Evolutionary conservation across 2,113 vertebrate genomes (phyloP), one percentile per base, ranked within the genome.

Genomic region (Maccullochella peelii): DNA sequence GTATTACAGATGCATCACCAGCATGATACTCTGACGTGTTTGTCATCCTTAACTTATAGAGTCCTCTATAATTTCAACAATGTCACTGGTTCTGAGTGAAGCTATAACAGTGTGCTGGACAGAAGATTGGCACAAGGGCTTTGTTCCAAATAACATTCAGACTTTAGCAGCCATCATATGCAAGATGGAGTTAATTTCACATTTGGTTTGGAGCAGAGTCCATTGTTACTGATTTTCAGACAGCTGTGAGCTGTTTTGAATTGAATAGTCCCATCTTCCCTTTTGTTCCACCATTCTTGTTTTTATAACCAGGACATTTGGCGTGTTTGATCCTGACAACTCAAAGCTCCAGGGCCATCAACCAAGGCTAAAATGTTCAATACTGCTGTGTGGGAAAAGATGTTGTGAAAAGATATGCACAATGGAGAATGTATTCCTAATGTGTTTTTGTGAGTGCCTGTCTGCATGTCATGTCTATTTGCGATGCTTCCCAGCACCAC

Each of bases 331-430:
- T 89, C 52, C 54, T 82, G 76, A 85, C 89, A 90, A 72, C 23
- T 54, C 15, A 38, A 78, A 83, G 68, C 85, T 91, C 57, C 77
- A 65, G 79, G 89, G 81, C 89, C 77, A 81, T 80, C 78, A 63
- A 68, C 73, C 67, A 71, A 74, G 67, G 74, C 76, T 78, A 79
- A 85, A 89, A 84, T 74, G 86, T 74, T 87, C 75, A 54, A 65
- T 33, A 61, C 21, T 82, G 80, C 68, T 87, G 77, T 86, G 57
- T 85, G 66, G 23, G 69, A 14, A 40, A 36, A 20, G 57, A 78
- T 72, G 38, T 38, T 67, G 57, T 92, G 77, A 91, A 91, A 86
- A 77, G 67, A 80, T 70, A 65, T 76, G 66, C 84, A 85, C 83
- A 86, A 86, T 89, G 49, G 68, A 79, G 61, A 86, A 84, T 76